These are phyloP conservation scores for Chydorus sphaericus DNA, from an alignment of 2,888 invertebrate genomes.

Conservation along the genomic window DNA sequence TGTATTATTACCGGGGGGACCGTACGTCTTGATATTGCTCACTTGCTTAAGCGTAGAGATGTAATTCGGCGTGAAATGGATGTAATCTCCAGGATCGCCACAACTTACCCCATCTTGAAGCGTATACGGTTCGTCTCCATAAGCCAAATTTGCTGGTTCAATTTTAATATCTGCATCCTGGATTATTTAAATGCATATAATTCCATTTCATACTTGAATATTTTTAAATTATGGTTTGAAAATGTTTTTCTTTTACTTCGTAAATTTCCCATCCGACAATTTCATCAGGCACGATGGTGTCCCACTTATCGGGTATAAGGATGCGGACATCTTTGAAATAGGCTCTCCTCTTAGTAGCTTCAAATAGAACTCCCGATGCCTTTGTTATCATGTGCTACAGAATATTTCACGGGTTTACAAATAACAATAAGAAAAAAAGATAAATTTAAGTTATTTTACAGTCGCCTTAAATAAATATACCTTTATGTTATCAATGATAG, in stretches of 20 bases:
- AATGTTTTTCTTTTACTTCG: too few relatives aligned
- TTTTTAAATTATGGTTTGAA: too few relatives aligned
- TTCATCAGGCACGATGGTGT: background rate
- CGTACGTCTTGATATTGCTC: background rate
- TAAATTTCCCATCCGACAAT: too few relatives aligned
- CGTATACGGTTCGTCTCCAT: conserved; percentile 23
- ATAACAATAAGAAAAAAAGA: too few relatives aligned
- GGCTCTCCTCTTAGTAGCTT: conserved; percentile 14
- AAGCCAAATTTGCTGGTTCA: conserved; percentile 22
- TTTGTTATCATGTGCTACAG: conserved; percentile 13
- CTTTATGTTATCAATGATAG: conserved; percentile 3
- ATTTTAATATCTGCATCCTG: conserved; percentile 22
- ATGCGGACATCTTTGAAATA: conserved; percentile 15
- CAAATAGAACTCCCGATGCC: conserved; percentile 15
- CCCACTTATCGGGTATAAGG: conserved; percentile 17
- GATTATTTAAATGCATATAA: too few relatives aligned
- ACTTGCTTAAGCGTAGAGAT: conserved; percentile 6
- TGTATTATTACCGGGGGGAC: conserved; percentile 4
- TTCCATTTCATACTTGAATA: too few relatives aligned
- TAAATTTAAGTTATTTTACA: too few relatives aligned
- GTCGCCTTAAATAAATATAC: background rate
- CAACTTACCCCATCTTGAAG: conserved; percentile 23
- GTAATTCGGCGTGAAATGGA: conserved; percentile 23
- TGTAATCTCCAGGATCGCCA: conserved; percentile 22
- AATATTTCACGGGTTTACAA: too few relatives aligned